Base-by-base conservation (phyloP, 2,888 invertebrate species). In the Tanytarsus gracilentus region DNA sequence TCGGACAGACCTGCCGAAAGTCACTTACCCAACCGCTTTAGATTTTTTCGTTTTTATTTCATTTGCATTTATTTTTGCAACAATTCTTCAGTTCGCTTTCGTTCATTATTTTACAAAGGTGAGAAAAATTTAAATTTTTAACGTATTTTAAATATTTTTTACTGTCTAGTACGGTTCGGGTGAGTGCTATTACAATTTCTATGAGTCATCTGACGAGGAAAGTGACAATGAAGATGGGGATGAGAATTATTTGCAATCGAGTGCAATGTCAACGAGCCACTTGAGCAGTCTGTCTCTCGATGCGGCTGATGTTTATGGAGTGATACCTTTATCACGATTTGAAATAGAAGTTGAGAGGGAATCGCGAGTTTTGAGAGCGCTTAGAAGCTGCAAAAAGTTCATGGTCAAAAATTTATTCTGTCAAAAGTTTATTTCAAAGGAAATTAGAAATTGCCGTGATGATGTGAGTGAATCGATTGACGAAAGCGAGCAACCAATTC, bases 91-190 rank as follows among this genome's bases (percentile, higher is more conserved):
- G 77, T 89, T 88, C 69, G 88, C 88, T 3, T 81, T 87, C n/a
- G 88, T 89, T 1, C 88, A 89, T 70, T 87, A 86, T 70, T 88
- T 86, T 71, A 88, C 88, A n/a, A 89, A n/a, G n/a, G n/a, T n/a
- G n/a, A n/a, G n/a, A n/a, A n/a, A n/a, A n/a, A n/a, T n/a, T n/a
- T n/a, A n/a, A n/a, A n/a, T n/a, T n/a, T n/a, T n/a, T n/a, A n/a
- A n/a, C n/a, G n/a, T n/a, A n/a, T n/a, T n/a, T n/a, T n/a, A n/a
- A n/a, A n/a, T n/a, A n/a, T n/a, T n/a, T n/a, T n/a, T n/a, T n/a
- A n/a, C n/a, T n/a, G n/a, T n/a, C n/a, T n/a, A 88, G 72, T 83
- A 85, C 65, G 88, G 88, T 23, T 86, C 84, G 4, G 88, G 88
- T 0, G 88, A 88, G 69, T 83, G 84, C 66, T 86, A 86, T 71